Evolutionary conservation across 2,797 vertebrate species (phyloP).

Genomic region (Pangasius sanitwongsei): DNA sequence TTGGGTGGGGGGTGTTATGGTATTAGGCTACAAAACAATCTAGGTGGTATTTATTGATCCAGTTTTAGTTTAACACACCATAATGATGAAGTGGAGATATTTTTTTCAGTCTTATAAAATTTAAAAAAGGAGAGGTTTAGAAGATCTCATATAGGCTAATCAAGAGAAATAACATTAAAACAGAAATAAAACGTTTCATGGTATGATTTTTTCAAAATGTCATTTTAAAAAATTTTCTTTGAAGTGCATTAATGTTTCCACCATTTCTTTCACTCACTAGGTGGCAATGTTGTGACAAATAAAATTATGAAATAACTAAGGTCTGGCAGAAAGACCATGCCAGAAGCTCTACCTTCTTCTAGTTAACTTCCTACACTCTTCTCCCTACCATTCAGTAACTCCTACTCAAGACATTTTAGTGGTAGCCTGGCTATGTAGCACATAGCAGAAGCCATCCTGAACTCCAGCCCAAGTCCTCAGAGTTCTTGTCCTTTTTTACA

Average conservation of each 20-base stretch:
- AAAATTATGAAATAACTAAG: background rate
- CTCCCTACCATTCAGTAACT: background rate
- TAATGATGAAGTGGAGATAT: background rate
- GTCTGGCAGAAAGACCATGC: background rate
- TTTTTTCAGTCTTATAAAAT: background rate
- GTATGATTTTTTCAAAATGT: background rate
- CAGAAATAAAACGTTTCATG: background rate
- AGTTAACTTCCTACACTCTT: background rate
- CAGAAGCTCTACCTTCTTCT: background rate
- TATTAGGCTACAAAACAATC: background rate
- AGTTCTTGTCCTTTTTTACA: background rate
- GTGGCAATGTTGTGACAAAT: slow-evolving; percentile 6
- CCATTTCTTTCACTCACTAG: slow-evolving; percentile 4
- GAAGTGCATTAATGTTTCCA: background rate
- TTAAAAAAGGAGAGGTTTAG: background rate
- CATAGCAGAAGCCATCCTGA: background rate
- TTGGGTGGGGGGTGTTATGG: too few species aligned
- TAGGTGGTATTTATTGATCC: background rate
- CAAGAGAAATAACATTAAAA: background rate
- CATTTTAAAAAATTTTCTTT: too few species aligned
- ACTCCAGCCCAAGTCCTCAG: background rate
- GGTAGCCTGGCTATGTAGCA: background rate
- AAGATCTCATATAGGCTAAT: background rate
- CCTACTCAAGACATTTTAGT: background rate
- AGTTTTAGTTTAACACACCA: background rate